phyloP scores from a whole-genome alignment of 2,888 invertebrate species.

The Gymnosoma rotundatum region DNA sequence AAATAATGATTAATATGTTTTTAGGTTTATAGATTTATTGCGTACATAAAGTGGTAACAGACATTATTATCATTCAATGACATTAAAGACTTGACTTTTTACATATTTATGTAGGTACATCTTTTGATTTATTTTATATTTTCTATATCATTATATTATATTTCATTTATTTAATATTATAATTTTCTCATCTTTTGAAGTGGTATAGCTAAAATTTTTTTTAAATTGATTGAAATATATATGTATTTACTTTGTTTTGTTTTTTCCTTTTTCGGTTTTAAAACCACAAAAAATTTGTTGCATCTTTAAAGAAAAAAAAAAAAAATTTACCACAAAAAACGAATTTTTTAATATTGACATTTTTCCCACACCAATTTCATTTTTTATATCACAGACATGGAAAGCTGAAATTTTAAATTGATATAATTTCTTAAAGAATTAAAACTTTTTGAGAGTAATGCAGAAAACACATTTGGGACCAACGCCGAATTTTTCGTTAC shows the following conservation, averaged over 20 bases:
- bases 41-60: background rate
- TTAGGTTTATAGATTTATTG: constrained; percentile 25
- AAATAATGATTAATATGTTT: constrained; percentile 29
- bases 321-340: constrained; percentile 28
- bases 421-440: too few species aligned
- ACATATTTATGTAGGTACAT: too few species aligned
- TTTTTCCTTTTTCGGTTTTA: background rate
- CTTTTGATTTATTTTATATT: background rate
- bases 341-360: constrained; percentile 21
- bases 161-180: background rate
- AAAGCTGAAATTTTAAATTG: background rate
- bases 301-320: constrained; percentile 2
- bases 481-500: too few species aligned
- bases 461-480: too few species aligned
- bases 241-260: constrained; percentile 3
- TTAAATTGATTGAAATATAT: constrained; percentile 4
- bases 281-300: constrained; percentile 37
- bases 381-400: background rate
- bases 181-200: background rate
- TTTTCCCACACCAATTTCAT: constrained; percentile 33
- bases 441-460: too few species aligned
- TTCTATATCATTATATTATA: background rate
- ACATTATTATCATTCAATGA: background rate
- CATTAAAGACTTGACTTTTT: background rate
- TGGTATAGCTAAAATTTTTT: constrained; percentile 10